Conservation (phyloP, 2,797 vertebrate genomes). For the Atherinosoma microstoma region DNA sequence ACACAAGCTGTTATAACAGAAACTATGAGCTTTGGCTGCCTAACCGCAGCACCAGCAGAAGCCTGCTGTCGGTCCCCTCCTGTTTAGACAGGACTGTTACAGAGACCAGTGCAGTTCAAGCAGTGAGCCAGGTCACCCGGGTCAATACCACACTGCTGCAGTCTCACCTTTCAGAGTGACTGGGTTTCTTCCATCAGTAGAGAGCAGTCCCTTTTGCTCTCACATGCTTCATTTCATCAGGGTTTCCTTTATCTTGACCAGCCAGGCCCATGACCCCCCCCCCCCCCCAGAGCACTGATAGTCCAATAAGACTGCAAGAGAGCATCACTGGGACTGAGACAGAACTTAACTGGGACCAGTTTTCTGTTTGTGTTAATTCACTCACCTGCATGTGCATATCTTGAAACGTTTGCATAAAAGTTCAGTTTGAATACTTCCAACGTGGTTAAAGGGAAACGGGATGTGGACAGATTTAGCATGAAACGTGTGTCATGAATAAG, state of each 20-base stretch:
- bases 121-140: conserved; percentile 63
- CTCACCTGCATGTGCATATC: conserved; percentile 36
- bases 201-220: conserved; percentile 69
- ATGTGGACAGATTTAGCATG: conserved; percentile 54
- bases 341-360: conserved; percentile 57
- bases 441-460: conserved; percentile 34
- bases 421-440: conserved; percentile 45
- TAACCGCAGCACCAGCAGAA: conserved; percentile 14
- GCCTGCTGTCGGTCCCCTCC: conserved; percentile 4
- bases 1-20: not conserved
- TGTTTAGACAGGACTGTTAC: conserved; percentile 34
- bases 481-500: conserved; percentile 60
- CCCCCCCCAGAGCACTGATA: conserved; percentile 65
- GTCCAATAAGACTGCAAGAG: conserved; percentile 67
- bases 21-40: conserved; percentile 14
- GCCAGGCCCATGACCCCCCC: conserved; percentile 78
- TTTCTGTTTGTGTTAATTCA: conserved; percentile 46
- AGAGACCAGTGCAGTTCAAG: conserved; percentile 47
- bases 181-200: conserved; percentile 68
- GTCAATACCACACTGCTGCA: conserved; percentile 68
- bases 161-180: conserved; percentile 76
- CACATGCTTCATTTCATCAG: conserved; percentile 79
- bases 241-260: conserved; percentile 82
- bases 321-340: conserved; percentile 61
- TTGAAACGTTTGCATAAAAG: conserved; percentile 42